Conservation (phyloP, 92 coral and sea anemone species). For the Bergia puertoricense region DNA sequence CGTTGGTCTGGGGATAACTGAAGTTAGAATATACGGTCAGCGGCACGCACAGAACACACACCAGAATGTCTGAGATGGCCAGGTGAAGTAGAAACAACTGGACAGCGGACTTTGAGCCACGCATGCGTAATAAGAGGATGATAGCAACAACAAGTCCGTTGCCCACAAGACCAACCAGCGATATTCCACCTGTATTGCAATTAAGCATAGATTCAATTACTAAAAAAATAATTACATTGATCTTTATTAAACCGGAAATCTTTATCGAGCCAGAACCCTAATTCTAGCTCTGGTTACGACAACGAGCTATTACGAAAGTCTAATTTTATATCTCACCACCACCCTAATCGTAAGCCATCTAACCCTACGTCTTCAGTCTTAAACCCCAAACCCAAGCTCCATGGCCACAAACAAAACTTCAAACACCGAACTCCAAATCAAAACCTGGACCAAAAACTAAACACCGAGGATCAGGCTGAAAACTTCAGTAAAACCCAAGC, state of each 20-base stretch:
- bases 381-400: no score
- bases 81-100: constrained; percentile 65
- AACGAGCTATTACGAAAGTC: no score
- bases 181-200: constrained; percentile 47
- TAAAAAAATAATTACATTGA: not conserved
- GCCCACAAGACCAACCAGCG: constrained; percentile 57
- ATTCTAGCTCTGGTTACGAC: no score
- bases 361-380: no score
- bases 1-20: constrained; percentile 50
- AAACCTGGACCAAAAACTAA: no score
- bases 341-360: no score
- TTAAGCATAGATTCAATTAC: not conserved
- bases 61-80: constrained; percentile 70
- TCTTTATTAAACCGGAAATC: not conserved
- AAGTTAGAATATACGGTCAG: constrained; percentile 68
- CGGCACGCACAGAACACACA: constrained; percentile 66
- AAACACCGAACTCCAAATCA: no score
- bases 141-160: constrained; percentile 66
- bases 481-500: no score
- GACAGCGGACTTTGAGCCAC: constrained; percentile 63
- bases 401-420: no score
- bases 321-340: no score
- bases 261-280: not conserved
- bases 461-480: no score
- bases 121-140: constrained; percentile 53